Base-by-base conservation (phyloP, 2,888 invertebrate species). In the Polia nebulosa region DNA sequence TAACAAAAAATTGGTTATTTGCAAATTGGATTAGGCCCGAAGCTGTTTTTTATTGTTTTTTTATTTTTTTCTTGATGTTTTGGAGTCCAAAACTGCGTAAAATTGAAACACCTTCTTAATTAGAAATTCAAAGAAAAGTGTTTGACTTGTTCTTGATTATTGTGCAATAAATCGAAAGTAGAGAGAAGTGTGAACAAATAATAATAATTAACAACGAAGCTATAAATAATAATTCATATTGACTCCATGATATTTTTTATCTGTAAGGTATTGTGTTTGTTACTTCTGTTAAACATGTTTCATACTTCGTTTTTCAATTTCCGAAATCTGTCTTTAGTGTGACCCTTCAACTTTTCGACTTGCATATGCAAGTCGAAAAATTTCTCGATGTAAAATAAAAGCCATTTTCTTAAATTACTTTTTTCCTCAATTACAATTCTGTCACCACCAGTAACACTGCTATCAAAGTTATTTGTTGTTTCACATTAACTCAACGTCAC, bases 381-480 rank as follows among this genome's bases (percentile, higher is more conserved):
- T n/a, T n/a, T n/a, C n/a, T n/a, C n/a, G n/a, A n/a, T n/a, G n/a
- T n/a, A n/a, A n/a, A n/a, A n/a, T n/a, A n/a, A n/a, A n/a, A n/a
- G n/a, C n/a, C 9, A 20, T 22, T 57, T 34, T 39, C 25, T 0
- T 17, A 5, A 2, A 11, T 27, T 29, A 41, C 39, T 44, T 72
- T n/a, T 52, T 11, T 27, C 47, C 6, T 15, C 22, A 39, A 39
- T 53, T 49, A 77, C 56, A 78, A 13, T 65, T 79, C 45, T 77
- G 72, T 77, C 25, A n/a, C 34, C 62, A 81, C 85, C 80, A 86
- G 88, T 89, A 85, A 75, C 55, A 76, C 61, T 82, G 80, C 85
- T 91, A 93, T 92, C 93, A 84, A 82, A 85, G 87, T 91, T 91
- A 91, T 93, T 93, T 91, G 92, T 93, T 91, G 87, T 78, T 84